These are phyloP conservation scores for Protobothrops flavoviridis DNA, from an alignment of 2,113 vertebrate genomes.

Conservation along the genomic window DNA sequence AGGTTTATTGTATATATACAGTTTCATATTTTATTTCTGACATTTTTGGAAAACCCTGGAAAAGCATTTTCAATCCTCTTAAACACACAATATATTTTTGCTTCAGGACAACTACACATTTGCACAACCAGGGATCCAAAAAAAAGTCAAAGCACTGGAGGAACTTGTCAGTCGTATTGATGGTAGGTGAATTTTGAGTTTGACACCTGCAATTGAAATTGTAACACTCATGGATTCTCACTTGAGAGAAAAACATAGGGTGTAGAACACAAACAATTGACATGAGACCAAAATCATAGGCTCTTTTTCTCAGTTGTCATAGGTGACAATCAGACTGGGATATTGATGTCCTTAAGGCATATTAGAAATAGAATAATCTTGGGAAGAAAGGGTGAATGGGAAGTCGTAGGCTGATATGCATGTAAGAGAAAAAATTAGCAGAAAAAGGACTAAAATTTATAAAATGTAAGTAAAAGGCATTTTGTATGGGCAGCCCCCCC, in stretches of 20 bases:
- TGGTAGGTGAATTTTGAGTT: constrained; percentile 74
- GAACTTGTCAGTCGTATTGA: constrained; percentile 96
- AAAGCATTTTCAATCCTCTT: not conserved
- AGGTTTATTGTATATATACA: not conserved
- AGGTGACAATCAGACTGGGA: not conserved
- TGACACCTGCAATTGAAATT: not conserved
- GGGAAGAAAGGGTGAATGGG: not conserved
- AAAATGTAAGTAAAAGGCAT: not conserved
- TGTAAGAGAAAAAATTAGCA: not conserved
- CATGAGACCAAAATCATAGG: not conserved
- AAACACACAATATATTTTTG: constrained; percentile 14
- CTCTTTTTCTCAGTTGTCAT: not conserved
- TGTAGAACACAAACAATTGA: not conserved
- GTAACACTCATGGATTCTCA: not conserved
- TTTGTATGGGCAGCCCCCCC: not conserved
- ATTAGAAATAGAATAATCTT: not conserved
- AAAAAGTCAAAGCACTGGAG: constrained; percentile 96
- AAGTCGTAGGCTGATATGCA: not conserved
- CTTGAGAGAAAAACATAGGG: not conserved
- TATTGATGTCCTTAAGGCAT: not conserved
- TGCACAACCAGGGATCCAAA: constrained; percentile 97
- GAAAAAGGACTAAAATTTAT: not conserved
- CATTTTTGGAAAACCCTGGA: not conserved
- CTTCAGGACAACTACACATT: constrained; percentile 96
- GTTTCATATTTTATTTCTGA: not conserved